Evolutionary conservation across 2,113 vertebrate genomes (phyloP).

Genomic region (Columba livia): DNA sequence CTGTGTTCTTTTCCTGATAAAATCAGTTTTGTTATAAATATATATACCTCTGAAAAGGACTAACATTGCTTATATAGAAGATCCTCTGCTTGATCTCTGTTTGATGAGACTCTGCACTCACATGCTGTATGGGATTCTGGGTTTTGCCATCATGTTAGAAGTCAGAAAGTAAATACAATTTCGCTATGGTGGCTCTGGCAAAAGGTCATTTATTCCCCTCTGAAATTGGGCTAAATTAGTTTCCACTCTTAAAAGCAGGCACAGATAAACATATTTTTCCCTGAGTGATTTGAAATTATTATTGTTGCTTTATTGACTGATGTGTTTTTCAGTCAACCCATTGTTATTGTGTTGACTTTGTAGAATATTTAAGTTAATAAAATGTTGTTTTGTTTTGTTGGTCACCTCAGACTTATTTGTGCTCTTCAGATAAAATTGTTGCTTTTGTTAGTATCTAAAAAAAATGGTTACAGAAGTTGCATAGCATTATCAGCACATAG

Average conservation of each 20-base stretch:
- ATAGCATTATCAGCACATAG: background rate
- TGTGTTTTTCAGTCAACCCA: background rate
- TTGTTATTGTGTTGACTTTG: background rate
- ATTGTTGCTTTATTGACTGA: constrained; percentile 14
- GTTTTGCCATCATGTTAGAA: background rate
- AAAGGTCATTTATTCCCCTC: constrained; percentile 6
- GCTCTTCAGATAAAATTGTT: background rate
- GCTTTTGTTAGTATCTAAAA: background rate
- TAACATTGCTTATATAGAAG: background rate
- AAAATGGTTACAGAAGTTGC: background rate
- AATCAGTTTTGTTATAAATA: background rate
- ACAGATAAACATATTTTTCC: constrained; percentile 25
- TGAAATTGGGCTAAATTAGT: constrained; percentile 17
- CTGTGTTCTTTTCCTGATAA: background rate
- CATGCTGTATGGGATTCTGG: background rate
- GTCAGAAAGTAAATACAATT: background rate
- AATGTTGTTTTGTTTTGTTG: constrained; percentile 11
- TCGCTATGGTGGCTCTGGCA: background rate
- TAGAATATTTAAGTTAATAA: constrained; percentile 15
- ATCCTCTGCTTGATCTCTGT: background rate
- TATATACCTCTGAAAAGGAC: background rate
- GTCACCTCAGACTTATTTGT: background rate
- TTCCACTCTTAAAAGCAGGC: constrained; percentile 15
- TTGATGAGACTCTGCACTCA: background rate
- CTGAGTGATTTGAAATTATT: background rate